Percentiles rank a stretch among this genome's conserved stretches.
Evolutionary conservation across 2,888 invertebrate species (phyloP).

Genomic region (Eristalinus sepulchralis): DNA sequence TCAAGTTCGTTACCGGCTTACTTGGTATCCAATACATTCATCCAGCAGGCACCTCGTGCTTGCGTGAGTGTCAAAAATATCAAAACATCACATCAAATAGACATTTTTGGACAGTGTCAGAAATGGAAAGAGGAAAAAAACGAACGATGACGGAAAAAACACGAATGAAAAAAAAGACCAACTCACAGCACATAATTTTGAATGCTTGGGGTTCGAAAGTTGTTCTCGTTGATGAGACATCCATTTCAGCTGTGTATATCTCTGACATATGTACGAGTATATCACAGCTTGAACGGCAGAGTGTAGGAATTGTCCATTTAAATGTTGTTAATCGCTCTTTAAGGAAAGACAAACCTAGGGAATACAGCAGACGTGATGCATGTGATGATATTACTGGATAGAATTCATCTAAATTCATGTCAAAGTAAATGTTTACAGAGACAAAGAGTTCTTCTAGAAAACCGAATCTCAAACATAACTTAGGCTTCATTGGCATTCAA

Average conservation of each 20-base stretch:
- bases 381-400: neutral
- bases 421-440: neutral
- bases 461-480: no score
- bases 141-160: neutral
- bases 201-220: conserved; percentile 26
- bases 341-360: neutral
- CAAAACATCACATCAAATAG: conserved; percentile 81
- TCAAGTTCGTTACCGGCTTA: conserved; percentile 70
- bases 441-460: no score
- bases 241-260: neutral
- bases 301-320: conserved; percentile 21
- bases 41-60: conserved; percentile 68
- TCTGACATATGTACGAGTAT: conserved; percentile 37
- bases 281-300: conserved; percentile 13
- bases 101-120: conserved; percentile 69
- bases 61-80: conserved; percentile 81
- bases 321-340: conserved; percentile 27
- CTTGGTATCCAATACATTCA: conserved; percentile 45
- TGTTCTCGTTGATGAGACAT: conserved; percentile 11
- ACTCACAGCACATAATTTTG: conserved; percentile 17
- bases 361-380: neutral
- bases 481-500: no score
- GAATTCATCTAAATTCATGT: neutral
- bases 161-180: neutral
- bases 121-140: conserved; percentile 32